Evolutionary conservation across 2,797 vertebrate species (phyloP), one percentile per base, ranked within the genome.

Genomic region (Danionella dracula): DNA sequence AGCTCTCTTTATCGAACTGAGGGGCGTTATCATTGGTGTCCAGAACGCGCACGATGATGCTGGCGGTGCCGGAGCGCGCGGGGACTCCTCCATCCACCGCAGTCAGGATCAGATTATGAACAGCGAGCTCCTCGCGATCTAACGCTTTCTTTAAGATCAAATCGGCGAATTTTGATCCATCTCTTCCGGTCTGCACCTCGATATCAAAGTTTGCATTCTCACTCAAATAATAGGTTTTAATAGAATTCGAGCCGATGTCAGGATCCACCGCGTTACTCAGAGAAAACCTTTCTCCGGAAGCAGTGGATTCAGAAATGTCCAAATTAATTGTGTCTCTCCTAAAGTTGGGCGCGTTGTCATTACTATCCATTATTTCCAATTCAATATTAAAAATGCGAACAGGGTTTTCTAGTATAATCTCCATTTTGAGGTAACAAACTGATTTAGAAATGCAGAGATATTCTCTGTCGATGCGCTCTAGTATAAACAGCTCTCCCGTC

Each of bases 211-310:
- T 53, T 0, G 83, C 75, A 35, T 72, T 87, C 45, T 78, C 65
- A 29, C 81, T 83, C 0, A 88, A 11, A 16, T 64, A 6, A 20
- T 89, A 88, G 0, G 76, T 82, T 64, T 81, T 85, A 0, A 88
- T 70, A 0, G 85, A 79, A 17, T 89, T 88, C 0, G 1, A 23
- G 1, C 85, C 84, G 1, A 85, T 58, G 59, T 88, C 87, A 0
- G 82, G 79, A 45, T 88, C 86, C 0, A 82, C 76, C 0, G 86
- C 86, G 9, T 86, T 85, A 0, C 70, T 83, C 0, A 89, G 9
- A 5, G 87, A 86, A 42, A 89, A 88, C n/a, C 80, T 50, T 12
- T 88, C 85, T 0, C 83, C 83, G 4, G 12, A 51, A 0, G 72
- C 16, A 0, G 82, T 81, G 0, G 83, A 66, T 17, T 88, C 87